phyloP scores from a whole-genome alignment of 2,797 vertebrate genomes.

The Tapera naevia region DNA sequence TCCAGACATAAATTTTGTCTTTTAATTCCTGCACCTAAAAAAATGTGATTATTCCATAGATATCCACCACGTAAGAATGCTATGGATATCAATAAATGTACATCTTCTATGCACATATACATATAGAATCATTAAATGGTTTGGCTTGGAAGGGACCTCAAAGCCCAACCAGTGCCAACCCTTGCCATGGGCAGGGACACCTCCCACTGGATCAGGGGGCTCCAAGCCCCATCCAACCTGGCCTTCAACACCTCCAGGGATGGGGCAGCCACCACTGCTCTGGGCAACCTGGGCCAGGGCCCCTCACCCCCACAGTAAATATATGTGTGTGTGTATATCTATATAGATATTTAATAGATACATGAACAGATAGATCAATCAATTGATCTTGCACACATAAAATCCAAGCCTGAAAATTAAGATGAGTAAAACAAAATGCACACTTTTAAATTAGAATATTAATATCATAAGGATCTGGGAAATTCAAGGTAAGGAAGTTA shows the following conservation, averaged over 20 bases:
- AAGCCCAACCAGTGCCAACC: no score
- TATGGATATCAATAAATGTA: not conserved
- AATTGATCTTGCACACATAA: not conserved
- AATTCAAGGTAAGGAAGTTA: not conserved
- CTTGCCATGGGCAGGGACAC: no score
- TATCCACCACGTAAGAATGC: not conserved
- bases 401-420: not conserved
- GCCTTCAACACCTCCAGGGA: no score
- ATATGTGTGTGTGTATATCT: not conserved
- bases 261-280: no score
- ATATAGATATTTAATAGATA: not conserved
- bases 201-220: no score
- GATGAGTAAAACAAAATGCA: not conserved
- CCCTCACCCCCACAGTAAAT: no score
- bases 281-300: no score
- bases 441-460: not conserved
- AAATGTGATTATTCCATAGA: not conserved
- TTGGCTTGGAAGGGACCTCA: no score
- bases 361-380: not conserved
- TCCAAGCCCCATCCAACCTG: no score
- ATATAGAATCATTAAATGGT: no score
- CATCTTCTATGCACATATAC: no score
- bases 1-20: not conserved
- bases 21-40: not conserved
- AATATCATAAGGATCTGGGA: not conserved